Base-by-base conservation (phyloP, 2,113 vertebrate species). In the Hipposideros armiger region DNA sequence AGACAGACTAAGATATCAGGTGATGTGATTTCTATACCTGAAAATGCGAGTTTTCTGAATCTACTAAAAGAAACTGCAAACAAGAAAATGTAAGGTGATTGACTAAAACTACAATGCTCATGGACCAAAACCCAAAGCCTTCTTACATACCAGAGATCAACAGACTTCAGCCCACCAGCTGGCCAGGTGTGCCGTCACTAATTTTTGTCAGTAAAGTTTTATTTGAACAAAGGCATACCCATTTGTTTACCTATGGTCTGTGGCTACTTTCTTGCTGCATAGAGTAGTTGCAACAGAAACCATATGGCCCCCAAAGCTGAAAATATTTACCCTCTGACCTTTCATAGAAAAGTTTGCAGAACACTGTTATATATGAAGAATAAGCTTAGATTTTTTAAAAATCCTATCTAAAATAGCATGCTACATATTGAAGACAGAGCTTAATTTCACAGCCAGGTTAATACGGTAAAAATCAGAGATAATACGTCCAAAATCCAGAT, bases 131-230 rank as follows among this genome's bases (percentile, higher is more conserved):
- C 22, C 7, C 54, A 73, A 70, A 40, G 16, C 4, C 62, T 86
- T 83, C 56, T 73, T 66, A 36, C 1, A 11, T 30, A 32, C 10
- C 5, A 26, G 26, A 3, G 19, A 64, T 64, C 32, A 24, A 50
- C 58, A 36, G 64, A 80, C 19, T 10, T 40, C 5, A 22, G 14
- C 1, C 22, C 19, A 30, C 9, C 6, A 2, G 2, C 50, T 77
- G 45, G 8, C 40, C 30, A 86, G 76, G 62, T 76, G 15, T 40
- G 47, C 80, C 54, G 2, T 56, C 17, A 56, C 30, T 13, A 92
- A 15, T 80, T 8, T 72, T 42, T 52, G 3, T 81, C 72, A 90
- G 67, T 69, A 52, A 93, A 93, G n/a, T 93, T 93, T 95, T 90
- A 81, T 20, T 45, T n/a, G 54, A 92, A 67, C 30, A 74, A 28